Evolutionary conservation across 2,888 invertebrate species (phyloP), one percentile per base, ranked within the genome.

Genomic region (Trachelus troglodyta): DNA sequence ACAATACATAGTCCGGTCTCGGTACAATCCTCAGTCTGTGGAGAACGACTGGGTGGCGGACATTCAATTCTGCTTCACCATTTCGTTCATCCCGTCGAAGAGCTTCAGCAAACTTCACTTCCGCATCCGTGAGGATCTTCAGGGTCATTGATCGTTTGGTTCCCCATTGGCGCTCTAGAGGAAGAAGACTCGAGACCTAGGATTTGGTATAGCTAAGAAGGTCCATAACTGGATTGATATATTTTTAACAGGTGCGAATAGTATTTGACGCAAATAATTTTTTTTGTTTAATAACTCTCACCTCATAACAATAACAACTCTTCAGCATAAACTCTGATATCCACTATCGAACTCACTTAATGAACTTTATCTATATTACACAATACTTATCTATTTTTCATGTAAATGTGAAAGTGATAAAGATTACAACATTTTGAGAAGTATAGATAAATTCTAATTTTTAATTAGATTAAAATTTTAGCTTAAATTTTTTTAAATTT

Each of bases 21-120:
- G 74, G 75, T 77, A 79, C 31, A 34, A 71, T 33, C 12, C 77
- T 80, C 79, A 82, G 84, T 82, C 74, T 75, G 80, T 76, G 79
- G 76, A 75, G 75, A 77, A 78, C 79, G 75, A 79, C 40, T 74
- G 73, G 77, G 79, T 79, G 77, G 75, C 76, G 37, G 71, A 31
- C 71, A 15, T 71, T 30, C 23, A 71, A 30, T 15, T 33, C 31
- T 71, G 71, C 71, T 71, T 30, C 71, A 31, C 31, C 71, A 71
- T 71, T 15, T 71, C 71, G 71, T 71, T 71, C 34, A 30, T 33
- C 33, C 40, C 1, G 15, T 15, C 40, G 15, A 40, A 15, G 40
- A 40, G 23, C 15, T 40, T 40, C 40, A 15, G 40, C 40, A 23
- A 4, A 1, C 4, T 40, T 15, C 40, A 56, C 40, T 56, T 56